Conservation (phyloP, 2,888 invertebrate species). For the Panopea generosa region DNA sequence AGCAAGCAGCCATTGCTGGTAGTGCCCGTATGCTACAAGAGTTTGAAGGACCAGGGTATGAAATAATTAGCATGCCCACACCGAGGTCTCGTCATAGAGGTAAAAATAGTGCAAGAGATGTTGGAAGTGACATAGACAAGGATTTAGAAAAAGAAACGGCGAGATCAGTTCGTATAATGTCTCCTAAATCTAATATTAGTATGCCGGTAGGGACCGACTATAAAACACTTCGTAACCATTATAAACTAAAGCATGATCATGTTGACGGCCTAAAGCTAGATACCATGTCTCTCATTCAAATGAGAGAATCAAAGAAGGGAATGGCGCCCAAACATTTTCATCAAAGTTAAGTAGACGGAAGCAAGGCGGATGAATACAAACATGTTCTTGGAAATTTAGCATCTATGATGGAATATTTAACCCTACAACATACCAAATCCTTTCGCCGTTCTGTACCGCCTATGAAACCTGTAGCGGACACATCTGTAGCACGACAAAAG, state of each 20-base stretch:
- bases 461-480: slow-evolving; percentile 51
- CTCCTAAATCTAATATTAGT: slow-evolving; percentile 40
- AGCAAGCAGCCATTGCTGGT: slow-evolving; percentile 67
- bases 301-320: slow-evolving; percentile 62
- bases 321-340: slow-evolving; percentile 67
- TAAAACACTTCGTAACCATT: slow-evolving; percentile 6
- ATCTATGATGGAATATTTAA: slow-evolving; percentile 72
- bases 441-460: slow-evolving; percentile 73
- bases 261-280: slow-evolving; percentile 24
- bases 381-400: slow-evolving; percentile 63
- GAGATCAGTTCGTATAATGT: slow-evolving; percentile 47
- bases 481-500: slow-evolving; percentile 46
- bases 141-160: slow-evolving; percentile 16
- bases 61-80: slow-evolving; percentile 50
- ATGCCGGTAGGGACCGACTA: slow-evolving; percentile 22
- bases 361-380: slow-evolving; percentile 64
- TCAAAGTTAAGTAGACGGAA: slow-evolving; percentile 68
- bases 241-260: slow-evolving; percentile 5
- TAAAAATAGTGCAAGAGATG: slow-evolving; percentile 5
- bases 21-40: slow-evolving; percentile 64
- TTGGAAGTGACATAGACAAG: background rate
- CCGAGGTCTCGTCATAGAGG: slow-evolving; percentile 21
- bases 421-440: slow-evolving; percentile 74
- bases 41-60: slow-evolving; percentile 54
- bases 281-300: slow-evolving; percentile 68